Conservation (phyloP, 2,888 invertebrate species). For the Pheosia gnoma region DNA sequence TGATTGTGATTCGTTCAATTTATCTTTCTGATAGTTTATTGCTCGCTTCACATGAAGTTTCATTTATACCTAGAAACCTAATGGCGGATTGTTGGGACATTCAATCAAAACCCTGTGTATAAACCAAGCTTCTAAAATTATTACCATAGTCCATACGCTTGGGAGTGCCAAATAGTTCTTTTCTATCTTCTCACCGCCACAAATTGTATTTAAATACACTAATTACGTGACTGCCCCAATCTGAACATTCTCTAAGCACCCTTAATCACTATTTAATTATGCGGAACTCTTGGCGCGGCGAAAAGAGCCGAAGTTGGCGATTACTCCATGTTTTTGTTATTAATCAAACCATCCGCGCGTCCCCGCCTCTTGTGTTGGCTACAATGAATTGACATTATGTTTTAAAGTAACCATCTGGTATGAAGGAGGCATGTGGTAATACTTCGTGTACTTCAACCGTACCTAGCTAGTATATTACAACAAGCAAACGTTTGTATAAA, state of each 20-base stretch:
- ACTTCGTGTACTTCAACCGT: background rate
- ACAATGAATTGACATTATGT: conserved; percentile 42
- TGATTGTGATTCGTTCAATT: too few relatives aligned
- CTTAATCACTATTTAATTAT: conserved; percentile 80
- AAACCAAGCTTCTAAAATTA: too few relatives aligned
- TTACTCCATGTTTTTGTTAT: conserved; percentile 67
- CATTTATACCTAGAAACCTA: too few relatives aligned
- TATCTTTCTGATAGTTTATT: too few relatives aligned
- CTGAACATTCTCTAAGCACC: conserved; percentile 39
- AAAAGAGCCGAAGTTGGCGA: conserved; percentile 58
- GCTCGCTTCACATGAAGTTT: too few relatives aligned
- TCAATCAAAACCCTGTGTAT: too few relatives aligned
- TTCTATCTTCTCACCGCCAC: background rate
- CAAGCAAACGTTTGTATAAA: too few relatives aligned
- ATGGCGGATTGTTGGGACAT: too few relatives aligned
- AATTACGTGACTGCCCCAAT: conserved; percentile 27
- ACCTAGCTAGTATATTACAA: too few relatives aligned
- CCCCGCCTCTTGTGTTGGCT: conserved; percentile 31
- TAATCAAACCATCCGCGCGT: conserved; percentile 26
- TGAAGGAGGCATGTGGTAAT: background rate
- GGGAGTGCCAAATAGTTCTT: too few relatives aligned
- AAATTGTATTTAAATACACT: background rate
- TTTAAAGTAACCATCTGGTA: conserved; percentile 19
- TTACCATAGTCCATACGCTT: too few relatives aligned
- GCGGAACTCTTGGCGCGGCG: conserved; percentile 59